Evolutionary conservation across 2,888 invertebrate species (phyloP).

Genomic region (Aethes cnicana): DNA sequence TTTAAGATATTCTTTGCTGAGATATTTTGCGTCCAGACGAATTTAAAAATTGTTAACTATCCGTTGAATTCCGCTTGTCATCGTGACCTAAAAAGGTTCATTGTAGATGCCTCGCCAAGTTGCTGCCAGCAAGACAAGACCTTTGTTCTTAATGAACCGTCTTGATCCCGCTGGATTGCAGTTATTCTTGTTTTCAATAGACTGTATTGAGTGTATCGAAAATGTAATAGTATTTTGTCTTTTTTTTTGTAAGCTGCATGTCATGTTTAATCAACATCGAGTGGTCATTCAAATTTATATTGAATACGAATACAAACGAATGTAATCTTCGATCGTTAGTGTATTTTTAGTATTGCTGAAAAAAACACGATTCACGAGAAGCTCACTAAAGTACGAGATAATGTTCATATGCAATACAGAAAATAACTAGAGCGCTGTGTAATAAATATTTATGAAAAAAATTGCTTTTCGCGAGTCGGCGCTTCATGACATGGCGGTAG

Average conservation of each 20-base stretch:
- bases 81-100: constrained; percentile 24
- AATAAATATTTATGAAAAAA: constrained; percentile 26
- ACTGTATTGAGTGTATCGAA: constrained; percentile 1
- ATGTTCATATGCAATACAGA: constrained; percentile 17
- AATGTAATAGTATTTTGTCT: neutral
- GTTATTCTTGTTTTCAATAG: neutral
- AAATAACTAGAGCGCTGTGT: constrained; percentile 22
- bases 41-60: constrained; percentile 22
- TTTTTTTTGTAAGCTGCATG: constrained; percentile 3
- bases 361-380: constrained; percentile 1
- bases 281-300: neutral
- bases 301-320: neutral
- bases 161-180: constrained; percentile 11
- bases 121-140: constrained; percentile 7
- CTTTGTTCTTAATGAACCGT: constrained; percentile 28
- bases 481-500: constrained; percentile 13
- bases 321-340: too few species aligned
- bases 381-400: constrained; percentile 12
- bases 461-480: constrained; percentile 17
- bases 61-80: constrained; percentile 22
- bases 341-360: neutral
- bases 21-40: constrained; percentile 3
- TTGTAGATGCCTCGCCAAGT: constrained; percentile 10
- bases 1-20: constrained; percentile 16
- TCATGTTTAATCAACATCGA: neutral